A percentile compares a stretch with the other conserved stretches of the same genome.
phyloP scores from a whole-genome alignment of 2,888 invertebrate species.

The Clivina fossor region DNA sequence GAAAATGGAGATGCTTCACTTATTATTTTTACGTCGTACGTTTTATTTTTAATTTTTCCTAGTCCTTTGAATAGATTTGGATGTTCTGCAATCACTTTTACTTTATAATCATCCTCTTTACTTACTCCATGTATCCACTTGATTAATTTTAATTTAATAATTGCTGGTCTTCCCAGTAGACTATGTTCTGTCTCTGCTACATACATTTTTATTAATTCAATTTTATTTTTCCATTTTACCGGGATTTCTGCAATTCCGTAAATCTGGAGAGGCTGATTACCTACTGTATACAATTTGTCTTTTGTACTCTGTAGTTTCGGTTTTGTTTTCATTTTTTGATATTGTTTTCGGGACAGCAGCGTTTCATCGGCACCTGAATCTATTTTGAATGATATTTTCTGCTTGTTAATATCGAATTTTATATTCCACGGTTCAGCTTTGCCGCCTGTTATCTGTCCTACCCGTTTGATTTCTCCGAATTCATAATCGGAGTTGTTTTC shows the following conservation, averaged over 20 bases:
- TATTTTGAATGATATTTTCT: constrained; percentile 26
- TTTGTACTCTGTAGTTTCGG: neutral
- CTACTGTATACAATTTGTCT: constrained; percentile 6
- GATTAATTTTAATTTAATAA: constrained; percentile 26
- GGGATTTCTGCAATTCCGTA: constrained; percentile 2
- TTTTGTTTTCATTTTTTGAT: constrained; percentile 15
- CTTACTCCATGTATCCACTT: constrained; percentile 15
- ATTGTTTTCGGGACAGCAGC: constrained; percentile 10
- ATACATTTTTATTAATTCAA: constrained; percentile 7
- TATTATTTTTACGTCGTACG: constrained; percentile 41
- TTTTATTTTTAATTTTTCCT: constrained; percentile 36
- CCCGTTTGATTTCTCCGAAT: neutral
- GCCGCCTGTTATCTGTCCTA: constrained; percentile 8
- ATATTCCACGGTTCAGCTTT: constrained; percentile 17
- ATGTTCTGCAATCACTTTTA: neutral
- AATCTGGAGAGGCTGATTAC: constrained; percentile 10
- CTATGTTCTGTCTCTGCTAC: constrained; percentile 25
- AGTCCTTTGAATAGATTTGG: constrained; percentile 37
- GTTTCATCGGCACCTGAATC: constrained; percentile 32
- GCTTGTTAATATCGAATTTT: constrained; percentile 3
- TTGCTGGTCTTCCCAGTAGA: constrained; percentile 37
- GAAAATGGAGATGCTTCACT: constrained; percentile 42
- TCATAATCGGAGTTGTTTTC: neutral
- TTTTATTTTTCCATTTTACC: constrained; percentile 4
- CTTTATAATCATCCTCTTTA: neutral